Evolutionary conservation across 2,113 vertebrate genomes (phyloP), one percentile per base, ranked within the genome.

Genomic region (Corythaixoides concolor): DNA sequence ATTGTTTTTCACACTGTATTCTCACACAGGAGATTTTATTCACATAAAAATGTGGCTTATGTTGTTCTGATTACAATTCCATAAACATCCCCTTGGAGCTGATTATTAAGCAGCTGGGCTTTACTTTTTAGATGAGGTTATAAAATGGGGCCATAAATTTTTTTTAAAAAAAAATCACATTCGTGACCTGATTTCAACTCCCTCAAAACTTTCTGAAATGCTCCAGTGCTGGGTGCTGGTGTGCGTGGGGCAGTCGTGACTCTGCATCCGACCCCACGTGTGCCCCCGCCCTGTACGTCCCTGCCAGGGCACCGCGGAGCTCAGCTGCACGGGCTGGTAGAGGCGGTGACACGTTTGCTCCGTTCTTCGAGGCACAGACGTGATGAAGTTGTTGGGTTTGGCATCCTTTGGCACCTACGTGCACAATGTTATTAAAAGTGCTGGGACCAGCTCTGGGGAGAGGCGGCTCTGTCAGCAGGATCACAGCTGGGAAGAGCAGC

Each of bases 31-130:
- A 58, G 68, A 6, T 92, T 96, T 80, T 56, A 63, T 63, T 88
- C 77, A 60, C n/a, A 75, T 45, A 45, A 60, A 56, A 85, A 53
- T 28, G 53, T 85, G 75, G 37, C 59, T 58, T 52, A 37, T 27
- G 77, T 74, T 88, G 67, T 47, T 70, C 83, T 93, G 93, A 93
- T 93, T 85, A 47, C 62, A 60, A 27, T 94, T 89, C 83, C 77
- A 91, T 15, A 90, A 89, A 90, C 76, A 77, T 59, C 69, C 69
- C 60, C 35, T 35, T 47, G 74, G 52, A 76, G 52, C 8, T 72
- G 70, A 56, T 37, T 92, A 43, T 37, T 41, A 64, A 85, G 41
- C 24, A 73, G 80, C 72, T 11, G 58, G 58, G 27, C 17, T 69
- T 69, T 74, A 45, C 37, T 55, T 63, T 80, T 58, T 49, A 8